Percentiles rank a stretch among this genome's conserved stretches.
These are phyloP conservation scores for Orchestia grillus DNA, from an alignment of 1,140 invertebrate species.

Conservation along the genomic window DNA sequence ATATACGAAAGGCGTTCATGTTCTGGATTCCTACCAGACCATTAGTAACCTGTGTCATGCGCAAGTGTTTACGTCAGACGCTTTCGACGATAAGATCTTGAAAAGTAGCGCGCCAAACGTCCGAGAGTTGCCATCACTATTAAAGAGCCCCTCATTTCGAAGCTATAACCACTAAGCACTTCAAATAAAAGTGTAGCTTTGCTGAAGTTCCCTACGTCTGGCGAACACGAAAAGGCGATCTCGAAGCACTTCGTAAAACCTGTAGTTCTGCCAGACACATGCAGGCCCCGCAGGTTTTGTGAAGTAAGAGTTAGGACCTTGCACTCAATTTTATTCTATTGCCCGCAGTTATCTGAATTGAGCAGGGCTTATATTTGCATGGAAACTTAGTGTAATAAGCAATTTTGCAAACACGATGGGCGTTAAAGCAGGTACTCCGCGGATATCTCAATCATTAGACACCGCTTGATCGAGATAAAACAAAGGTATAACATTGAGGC, in stretches of 20 bases:
- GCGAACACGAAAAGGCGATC: not conserved
- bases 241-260: not conserved
- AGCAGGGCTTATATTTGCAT: not conserved
- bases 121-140: constrained; percentile 21
- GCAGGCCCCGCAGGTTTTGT: not conserved
- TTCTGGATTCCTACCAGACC: not conserved
- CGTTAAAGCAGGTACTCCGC: not conserved
- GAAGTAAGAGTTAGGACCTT: not conserved
- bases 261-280: not conserved
- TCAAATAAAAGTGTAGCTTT: constrained; percentile 28
- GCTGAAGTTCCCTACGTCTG: not conserved
- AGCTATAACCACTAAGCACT: constrained; percentile 27
- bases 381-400: not conserved
- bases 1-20: not conserved
- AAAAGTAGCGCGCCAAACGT: not conserved
- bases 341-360: not conserved
- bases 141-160: constrained; percentile 30
- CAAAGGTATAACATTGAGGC: not conserved
- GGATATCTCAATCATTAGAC: constrained; percentile 1
- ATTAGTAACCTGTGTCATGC: constrained; percentile 12
- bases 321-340: not conserved
- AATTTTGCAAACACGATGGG: not conserved
- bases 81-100: not conserved
- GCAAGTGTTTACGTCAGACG: constrained; percentile 33
- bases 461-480: not conserved